Evolutionary conservation across 2,888 invertebrate species (phyloP).

Genomic region (Drosophila hamatofila): DNA sequence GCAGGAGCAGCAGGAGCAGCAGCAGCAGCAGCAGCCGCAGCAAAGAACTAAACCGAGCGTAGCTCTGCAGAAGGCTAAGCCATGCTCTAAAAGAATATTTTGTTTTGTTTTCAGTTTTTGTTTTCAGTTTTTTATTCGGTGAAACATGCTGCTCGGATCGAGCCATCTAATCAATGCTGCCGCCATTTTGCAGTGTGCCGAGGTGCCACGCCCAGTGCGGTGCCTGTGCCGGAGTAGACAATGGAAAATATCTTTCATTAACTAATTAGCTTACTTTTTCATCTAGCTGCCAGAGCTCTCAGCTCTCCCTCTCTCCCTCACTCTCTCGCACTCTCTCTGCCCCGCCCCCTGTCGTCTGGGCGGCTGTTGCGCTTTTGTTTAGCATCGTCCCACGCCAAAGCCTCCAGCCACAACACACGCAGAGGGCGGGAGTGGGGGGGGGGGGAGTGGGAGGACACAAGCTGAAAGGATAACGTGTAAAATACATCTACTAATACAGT

Average conservation of each 20-base stretch:
- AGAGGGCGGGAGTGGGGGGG: background rate
- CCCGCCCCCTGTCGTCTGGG: constrained; percentile 19
- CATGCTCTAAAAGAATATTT: constrained; percentile 3
- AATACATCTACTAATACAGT: constrained; percentile 67
- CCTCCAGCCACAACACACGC: constrained; percentile 10
- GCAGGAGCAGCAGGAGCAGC: background rate
- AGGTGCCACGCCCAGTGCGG: constrained; percentile 3
- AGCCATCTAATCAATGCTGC: constrained; percentile 17
- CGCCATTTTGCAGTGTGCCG: constrained; percentile 2
- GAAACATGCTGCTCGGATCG: constrained; percentile 1
- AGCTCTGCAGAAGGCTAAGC: constrained; percentile 7
- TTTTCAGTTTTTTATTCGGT: background rate
- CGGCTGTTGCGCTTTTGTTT: constrained; percentile 65
- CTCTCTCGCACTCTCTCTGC: too few relatives aligned
- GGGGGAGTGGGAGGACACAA: background rate
- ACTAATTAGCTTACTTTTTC: constrained; percentile 81
- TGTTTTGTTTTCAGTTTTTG: background rate
- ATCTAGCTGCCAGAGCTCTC: constrained; percentile 44
- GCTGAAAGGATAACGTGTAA: constrained; percentile 76
- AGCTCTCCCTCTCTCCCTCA: background rate
- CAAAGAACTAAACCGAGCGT: constrained; percentile 5
- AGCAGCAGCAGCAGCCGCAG: background rate
- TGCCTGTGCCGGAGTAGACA: constrained; percentile 47
- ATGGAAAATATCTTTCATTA: constrained; percentile 80
- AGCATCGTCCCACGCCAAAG: constrained; percentile 13